Evolutionary conservation across 2,113 vertebrate species (phyloP).

Genomic region (Acanthochromis polyacanthus): DNA sequence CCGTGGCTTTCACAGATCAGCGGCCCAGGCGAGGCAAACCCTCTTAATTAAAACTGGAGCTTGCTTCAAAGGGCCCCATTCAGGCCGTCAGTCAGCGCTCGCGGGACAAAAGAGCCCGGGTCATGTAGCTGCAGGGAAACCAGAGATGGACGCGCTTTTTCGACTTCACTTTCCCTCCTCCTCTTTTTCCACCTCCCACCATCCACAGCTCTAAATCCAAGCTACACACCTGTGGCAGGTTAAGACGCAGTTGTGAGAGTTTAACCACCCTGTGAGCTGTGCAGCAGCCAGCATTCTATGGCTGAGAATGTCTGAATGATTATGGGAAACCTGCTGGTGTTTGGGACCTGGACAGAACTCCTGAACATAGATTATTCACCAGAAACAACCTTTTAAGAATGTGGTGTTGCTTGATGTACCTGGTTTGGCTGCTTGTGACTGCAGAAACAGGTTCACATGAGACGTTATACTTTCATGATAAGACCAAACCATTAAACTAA

Average conservation of each 20-base stretch:
- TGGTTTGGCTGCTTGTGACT: slow-evolving; percentile 70
- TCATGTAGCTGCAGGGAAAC: slow-evolving; percentile 96
- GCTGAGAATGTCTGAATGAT: slow-evolving; percentile 18
- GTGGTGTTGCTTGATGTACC: slow-evolving; percentile 80
- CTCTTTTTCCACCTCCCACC: slow-evolving; percentile 87
- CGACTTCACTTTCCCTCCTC: slow-evolving; percentile 87
- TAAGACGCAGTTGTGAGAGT: slow-evolving; percentile 88
- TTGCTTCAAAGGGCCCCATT: slow-evolving; percentile 98
- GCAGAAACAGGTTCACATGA: not conserved
- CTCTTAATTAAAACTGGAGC: slow-evolving; percentile 99
- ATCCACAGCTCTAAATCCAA: slow-evolving; percentile 71
- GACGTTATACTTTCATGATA: not conserved
- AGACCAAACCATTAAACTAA: not conserved
- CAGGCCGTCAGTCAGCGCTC: slow-evolving; percentile 95
- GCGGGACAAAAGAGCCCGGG: slow-evolving; percentile 91
- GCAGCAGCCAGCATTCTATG: slow-evolving; percentile 75
- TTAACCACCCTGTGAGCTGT: slow-evolving; percentile 89
- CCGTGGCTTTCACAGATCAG: slow-evolving; percentile 99
- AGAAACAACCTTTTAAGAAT: slow-evolving; percentile 1
- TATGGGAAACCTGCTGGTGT: slow-evolving; percentile 22
- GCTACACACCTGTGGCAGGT: slow-evolving; percentile 87
- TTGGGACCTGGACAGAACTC: slow-evolving; percentile 75
- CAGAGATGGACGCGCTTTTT: slow-evolving; percentile 91
- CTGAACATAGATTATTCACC: slow-evolving; percentile 78
- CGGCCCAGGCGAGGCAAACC: slow-evolving; percentile 95